A percentile compares a stretch with the other conserved stretches of the same genome.
These are phyloP conservation scores for Ctenoplectra terminalis DNA, from an alignment of 1,140 invertebrate species.

Conservation along the genomic window DNA sequence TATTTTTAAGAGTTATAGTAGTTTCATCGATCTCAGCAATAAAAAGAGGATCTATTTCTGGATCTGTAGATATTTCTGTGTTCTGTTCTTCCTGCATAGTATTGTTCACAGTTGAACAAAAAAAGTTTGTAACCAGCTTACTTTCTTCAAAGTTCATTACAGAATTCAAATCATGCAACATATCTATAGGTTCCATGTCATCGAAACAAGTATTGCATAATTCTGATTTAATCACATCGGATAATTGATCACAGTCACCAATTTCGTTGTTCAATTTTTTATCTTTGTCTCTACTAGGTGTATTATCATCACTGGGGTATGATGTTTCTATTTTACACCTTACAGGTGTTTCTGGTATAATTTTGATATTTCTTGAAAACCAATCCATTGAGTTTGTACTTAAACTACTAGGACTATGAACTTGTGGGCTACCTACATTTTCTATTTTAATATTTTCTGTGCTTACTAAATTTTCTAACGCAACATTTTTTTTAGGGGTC, in stretches of 20 bases:
- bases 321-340: background rate
- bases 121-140: slow-evolving; percentile 42
- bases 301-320: background rate
- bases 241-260: background rate
- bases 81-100: background rate
- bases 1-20: background rate
- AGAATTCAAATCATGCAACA: slow-evolving; percentile 63
- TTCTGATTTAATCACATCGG: slow-evolving; percentile 28
- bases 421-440: background rate
- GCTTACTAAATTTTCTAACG: background rate
- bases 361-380: background rate
- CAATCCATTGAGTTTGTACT: background rate
- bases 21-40: slow-evolving; percentile 30
- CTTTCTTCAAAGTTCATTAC: slow-evolving; percentile 34
- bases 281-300: background rate
- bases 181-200: slow-evolving; percentile 55
- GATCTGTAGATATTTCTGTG: slow-evolving; percentile 26
- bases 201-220: slow-evolving; percentile 18
- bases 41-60: slow-evolving; percentile 48
- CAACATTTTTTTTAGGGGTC: background rate
- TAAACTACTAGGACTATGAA: background rate
- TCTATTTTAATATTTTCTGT: background rate
- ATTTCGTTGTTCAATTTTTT: background rate
- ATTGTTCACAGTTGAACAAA: slow-evolving; percentile 21
- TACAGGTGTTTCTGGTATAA: background rate